phyloP scores from a whole-genome alignment of 2,888 invertebrate genomes.

The Cerceris ruficornis region DNA sequence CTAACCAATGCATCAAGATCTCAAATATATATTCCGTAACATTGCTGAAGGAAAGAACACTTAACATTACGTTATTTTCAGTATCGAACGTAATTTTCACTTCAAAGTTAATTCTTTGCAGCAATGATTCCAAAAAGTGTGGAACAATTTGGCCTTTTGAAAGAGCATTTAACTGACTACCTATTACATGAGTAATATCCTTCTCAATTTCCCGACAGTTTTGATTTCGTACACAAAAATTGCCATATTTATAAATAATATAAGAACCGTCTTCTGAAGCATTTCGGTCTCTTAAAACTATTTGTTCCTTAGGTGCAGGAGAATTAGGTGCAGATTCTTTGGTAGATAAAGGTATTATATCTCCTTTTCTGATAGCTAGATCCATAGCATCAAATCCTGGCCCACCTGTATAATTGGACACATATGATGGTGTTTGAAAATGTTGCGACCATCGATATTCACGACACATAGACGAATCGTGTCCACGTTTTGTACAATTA shows the following conservation, averaged over 20 bases:
- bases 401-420: slow-evolving; percentile 69
- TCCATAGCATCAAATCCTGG: slow-evolving; percentile 41
- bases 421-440: slow-evolving; percentile 72
- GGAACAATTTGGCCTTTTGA: slow-evolving; percentile 17
- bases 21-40: not conserved
- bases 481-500: slow-evolving; percentile 81
- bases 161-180: not conserved
- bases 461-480: slow-evolving; percentile 74
- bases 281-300: too few species aligned
- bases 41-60: not conserved
- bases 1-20: slow-evolving; percentile 36
- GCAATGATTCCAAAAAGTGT: slow-evolving; percentile 22
- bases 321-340: not conserved
- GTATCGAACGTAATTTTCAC: slow-evolving; percentile 27
- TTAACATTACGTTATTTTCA: not conserved
- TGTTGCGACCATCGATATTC: slow-evolving; percentile 76
- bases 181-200: not conserved
- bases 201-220: not conserved
- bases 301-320: too few species aligned
- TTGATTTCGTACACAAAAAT: too few species aligned
- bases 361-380: not conserved
- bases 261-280: too few species aligned
- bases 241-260: too few species aligned
- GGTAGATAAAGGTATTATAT: slow-evolving; percentile 8
- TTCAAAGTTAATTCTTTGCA: slow-evolving; percentile 30